Evolutionary conservation across 2,888 invertebrate species (phyloP).

Genomic region (Yponomeuta cagnagella): DNA sequence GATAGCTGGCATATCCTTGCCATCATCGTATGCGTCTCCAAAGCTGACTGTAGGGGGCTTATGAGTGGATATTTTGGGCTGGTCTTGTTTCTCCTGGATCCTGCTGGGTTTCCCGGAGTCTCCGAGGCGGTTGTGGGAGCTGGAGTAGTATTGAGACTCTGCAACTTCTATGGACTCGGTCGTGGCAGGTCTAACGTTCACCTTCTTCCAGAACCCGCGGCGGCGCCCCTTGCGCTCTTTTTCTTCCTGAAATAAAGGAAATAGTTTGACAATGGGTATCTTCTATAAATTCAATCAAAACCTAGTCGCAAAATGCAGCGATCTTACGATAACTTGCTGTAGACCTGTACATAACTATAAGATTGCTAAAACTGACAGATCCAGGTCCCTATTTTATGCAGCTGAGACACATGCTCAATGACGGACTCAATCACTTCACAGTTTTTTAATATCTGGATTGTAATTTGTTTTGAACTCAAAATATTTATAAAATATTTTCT

Average conservation of each 20-base stretch:
- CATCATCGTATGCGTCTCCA: conserved; percentile 45
- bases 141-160: conserved; percentile 82
- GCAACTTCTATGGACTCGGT: conserved; percentile 84
- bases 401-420: too few relatives aligned
- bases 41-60: conserved; percentile 48
- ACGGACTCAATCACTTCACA: too few relatives aligned
- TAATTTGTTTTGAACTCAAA: too few relatives aligned
- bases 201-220: conserved; percentile 85
- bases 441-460: too few relatives aligned
- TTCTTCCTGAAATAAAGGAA: conserved; percentile 26
- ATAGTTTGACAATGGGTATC: conserved; percentile 18
- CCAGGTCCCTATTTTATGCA: too few relatives aligned
- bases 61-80: conserved; percentile 51
- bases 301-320: too few relatives aligned
- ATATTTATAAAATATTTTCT: too few relatives aligned
- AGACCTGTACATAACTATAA: too few relatives aligned
- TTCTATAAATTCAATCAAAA: too few relatives aligned
- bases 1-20: conserved; percentile 23
- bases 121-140: conserved; percentile 74
- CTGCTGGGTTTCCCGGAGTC: conserved; percentile 38
- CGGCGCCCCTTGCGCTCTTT: conserved; percentile 55
- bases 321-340: too few relatives aligned
- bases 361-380: too few relatives aligned
- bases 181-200: conserved; percentile 75
- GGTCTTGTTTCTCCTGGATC: conserved; percentile 39